phyloP scores from a whole-genome alignment of 2,113 vertebrate species.

The Sebastes schlegelii region DNA sequence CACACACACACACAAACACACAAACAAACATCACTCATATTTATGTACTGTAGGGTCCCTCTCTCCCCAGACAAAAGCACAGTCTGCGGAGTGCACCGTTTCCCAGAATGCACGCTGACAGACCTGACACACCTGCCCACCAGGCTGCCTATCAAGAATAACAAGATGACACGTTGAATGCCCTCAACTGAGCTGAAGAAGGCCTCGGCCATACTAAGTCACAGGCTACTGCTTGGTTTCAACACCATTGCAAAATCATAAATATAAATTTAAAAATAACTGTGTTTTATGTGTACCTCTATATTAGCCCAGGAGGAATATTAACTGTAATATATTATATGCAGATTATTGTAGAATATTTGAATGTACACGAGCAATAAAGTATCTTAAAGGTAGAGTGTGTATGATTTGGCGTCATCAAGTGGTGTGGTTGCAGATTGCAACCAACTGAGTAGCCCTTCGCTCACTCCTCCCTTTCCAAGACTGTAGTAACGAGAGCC shows the following conservation, averaged over 20 bases:
- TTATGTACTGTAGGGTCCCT: slow-evolving; percentile 36
- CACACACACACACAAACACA: slow-evolving; percentile 13
- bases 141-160: slow-evolving; percentile 60
- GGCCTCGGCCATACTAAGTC: slow-evolving; percentile 9
- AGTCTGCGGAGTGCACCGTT: slow-evolving; percentile 24
- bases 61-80: slow-evolving; percentile 41
- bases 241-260: neutral
- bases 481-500: too few relatives aligned
- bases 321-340: neutral
- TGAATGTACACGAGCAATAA: neutral
- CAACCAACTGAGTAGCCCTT: too few relatives aligned
- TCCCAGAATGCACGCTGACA: slow-evolving; percentile 61
- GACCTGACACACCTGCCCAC: slow-evolving; percentile 62
- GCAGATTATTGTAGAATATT: neutral
- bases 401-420: too few relatives aligned
- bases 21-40: slow-evolving; percentile 47
- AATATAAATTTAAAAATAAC: neutral
- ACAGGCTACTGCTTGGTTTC: neutral
- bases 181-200: slow-evolving; percentile 32
- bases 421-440: too few relatives aligned
- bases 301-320: too few relatives aligned
- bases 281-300: neutral
- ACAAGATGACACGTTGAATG: slow-evolving; percentile 48
- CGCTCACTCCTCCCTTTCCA: too few relatives aligned
- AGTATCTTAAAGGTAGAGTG: neutral